These are phyloP conservation scores for Octodon degus DNA, from an alignment of 2,113 vertebrate genomes.

Conservation along the genomic window DNA sequence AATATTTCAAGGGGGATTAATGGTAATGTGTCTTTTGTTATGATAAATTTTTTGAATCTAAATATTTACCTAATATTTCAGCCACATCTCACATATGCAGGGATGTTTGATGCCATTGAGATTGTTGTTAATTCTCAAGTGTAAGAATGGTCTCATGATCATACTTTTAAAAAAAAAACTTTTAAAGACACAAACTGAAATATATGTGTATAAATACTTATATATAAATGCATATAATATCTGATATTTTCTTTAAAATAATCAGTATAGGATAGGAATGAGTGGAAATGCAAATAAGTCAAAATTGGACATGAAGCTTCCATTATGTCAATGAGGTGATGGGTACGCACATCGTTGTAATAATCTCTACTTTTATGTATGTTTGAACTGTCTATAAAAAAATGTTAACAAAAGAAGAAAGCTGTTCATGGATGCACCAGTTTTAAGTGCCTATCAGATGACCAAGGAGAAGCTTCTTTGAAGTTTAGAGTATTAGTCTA, in stretches of 20 bases:
- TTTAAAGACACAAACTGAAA: slow-evolving; percentile 31
- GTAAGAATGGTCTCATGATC: background rate
- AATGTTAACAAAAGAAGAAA: background rate
- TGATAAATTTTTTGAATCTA: too few relatives aligned
- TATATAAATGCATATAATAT: background rate
- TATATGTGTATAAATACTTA: background rate
- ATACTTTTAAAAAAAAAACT: background rate
- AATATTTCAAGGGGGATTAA: background rate
- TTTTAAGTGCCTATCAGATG: background rate
- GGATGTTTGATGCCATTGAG: background rate
- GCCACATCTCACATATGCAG: background rate
- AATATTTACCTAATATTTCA: background rate
- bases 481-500: background rate
- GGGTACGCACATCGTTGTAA: background rate
- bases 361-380: background rate
- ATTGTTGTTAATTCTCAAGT: background rate
- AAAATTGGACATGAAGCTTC: background rate
- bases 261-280: background rate
- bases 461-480: background rate
- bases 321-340: background rate
- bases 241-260: slow-evolving; percentile 11
- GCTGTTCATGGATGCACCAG: background rate
- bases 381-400: background rate
- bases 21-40: background rate
- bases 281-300: background rate